These are phyloP conservation scores for Canis aureus DNA, from an alignment of 2,113 vertebrate genomes.

Conservation along the genomic window DNA sequence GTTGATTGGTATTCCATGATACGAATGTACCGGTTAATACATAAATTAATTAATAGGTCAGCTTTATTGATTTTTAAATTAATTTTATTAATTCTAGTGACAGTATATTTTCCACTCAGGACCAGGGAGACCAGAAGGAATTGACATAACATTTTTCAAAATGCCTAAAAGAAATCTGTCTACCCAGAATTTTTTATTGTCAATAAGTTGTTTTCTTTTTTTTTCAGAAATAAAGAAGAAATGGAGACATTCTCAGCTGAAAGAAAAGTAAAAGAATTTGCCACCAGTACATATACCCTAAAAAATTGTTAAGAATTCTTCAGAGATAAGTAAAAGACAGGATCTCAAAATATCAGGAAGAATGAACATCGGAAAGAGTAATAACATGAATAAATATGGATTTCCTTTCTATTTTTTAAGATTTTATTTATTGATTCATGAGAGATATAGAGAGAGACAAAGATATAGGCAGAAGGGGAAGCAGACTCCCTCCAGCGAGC, in stretches of 20 bases:
- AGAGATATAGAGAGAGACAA: no score
- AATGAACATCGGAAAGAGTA: background rate
- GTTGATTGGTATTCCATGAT: background rate
- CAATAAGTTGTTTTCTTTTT: background rate
- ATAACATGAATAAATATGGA: background rate
- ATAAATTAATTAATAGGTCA: background rate
- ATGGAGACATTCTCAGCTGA: background rate
- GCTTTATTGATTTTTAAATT: background rate
- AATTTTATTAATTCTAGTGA: background rate
- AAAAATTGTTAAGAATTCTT: background rate
- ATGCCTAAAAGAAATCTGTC: background rate
- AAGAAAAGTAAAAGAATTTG: background rate
- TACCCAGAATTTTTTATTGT: background rate
- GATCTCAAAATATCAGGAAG: background rate
- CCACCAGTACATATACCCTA: background rate
- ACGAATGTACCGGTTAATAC: background rate
- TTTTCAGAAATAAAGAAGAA: background rate
- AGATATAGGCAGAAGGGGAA: no score
- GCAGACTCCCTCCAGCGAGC: no score
- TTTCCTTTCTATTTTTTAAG: background rate
- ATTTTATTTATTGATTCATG: no score
- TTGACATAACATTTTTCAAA: background rate
- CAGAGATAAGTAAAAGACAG: background rate
- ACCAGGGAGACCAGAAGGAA: background rate
- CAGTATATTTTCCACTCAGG: background rate